Conservation (phyloP, 2,113 vertebrate species). For the Tringa solitaria region DNA sequence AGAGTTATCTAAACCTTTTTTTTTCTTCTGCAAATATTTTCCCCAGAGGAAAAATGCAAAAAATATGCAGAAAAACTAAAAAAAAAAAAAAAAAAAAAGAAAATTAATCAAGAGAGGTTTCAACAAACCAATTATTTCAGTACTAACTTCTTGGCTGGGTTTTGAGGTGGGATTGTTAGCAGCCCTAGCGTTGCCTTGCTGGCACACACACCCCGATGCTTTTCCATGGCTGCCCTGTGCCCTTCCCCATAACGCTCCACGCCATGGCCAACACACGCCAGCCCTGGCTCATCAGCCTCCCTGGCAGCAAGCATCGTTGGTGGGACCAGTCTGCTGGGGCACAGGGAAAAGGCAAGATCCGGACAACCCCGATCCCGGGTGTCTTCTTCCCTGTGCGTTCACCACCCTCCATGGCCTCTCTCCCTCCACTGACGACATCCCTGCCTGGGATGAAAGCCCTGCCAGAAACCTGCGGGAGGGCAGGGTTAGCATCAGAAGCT, state of each 20-base stretch:
- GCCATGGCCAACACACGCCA: accelerated
- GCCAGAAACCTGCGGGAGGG: neutral
- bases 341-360: neutral
- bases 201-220: neutral
- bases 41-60: neutral
- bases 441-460: neutral
- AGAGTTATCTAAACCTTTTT: neutral
- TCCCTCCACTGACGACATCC: accelerated
- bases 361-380: neutral
- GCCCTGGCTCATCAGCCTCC: neutral
- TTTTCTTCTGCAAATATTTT: neutral
- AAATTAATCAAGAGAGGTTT: neutral
- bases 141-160: neutral
- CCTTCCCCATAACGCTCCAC: accelerated
- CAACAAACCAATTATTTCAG: neutral
- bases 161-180: neutral
- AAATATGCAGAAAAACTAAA: accelerated
- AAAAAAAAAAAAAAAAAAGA: no score
- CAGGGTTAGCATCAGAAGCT: neutral
- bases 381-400: neutral
- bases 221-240: accelerated
- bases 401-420: neutral
- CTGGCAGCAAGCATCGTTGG: accelerated
- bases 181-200: neutral
- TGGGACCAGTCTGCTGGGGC: no score